phyloP scores from a whole-genome alignment of 2,113 vertebrate species.

The Chaetodon trifascialis region DNA sequence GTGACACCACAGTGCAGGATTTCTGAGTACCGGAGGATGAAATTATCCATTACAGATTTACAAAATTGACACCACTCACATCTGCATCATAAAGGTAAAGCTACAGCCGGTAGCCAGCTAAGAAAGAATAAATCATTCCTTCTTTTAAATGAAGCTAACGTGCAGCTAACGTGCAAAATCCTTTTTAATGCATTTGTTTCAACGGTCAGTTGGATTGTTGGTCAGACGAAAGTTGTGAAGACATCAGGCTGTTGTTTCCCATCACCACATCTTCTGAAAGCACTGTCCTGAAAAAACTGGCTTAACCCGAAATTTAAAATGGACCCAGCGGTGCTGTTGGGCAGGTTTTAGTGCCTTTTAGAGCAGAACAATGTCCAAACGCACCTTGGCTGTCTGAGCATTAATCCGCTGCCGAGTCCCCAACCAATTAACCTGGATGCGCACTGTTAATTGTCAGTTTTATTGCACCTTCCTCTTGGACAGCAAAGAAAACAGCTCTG shows the following conservation, averaged over 20 bases:
- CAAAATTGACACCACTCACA: too few species aligned
- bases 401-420: slow-evolving; percentile 36
- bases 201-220: background rate
- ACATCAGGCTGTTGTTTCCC: background rate
- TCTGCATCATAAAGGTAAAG: too few species aligned
- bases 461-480: background rate
- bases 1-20: too few species aligned
- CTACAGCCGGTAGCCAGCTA: too few species aligned
- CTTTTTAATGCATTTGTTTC: background rate
- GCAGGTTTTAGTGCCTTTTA: slow-evolving; percentile 27
- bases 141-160: too few species aligned
- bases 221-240: background rate
- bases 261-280: background rate
- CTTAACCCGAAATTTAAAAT: slow-evolving; percentile 11
- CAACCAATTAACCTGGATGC: slow-evolving; percentile 50
- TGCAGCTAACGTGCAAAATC: background rate
- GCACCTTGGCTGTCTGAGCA: slow-evolving; percentile 22
- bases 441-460: slow-evolving; percentile 47
- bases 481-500: background rate
- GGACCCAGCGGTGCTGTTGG: slow-evolving; percentile 25
- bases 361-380: slow-evolving; percentile 20
- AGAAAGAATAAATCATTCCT: too few species aligned
- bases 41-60: too few species aligned
- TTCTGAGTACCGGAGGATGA: too few species aligned
- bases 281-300: background rate